Conservation (phyloP, 2,888 invertebrate species). For the Sisyra terminalis region DNA sequence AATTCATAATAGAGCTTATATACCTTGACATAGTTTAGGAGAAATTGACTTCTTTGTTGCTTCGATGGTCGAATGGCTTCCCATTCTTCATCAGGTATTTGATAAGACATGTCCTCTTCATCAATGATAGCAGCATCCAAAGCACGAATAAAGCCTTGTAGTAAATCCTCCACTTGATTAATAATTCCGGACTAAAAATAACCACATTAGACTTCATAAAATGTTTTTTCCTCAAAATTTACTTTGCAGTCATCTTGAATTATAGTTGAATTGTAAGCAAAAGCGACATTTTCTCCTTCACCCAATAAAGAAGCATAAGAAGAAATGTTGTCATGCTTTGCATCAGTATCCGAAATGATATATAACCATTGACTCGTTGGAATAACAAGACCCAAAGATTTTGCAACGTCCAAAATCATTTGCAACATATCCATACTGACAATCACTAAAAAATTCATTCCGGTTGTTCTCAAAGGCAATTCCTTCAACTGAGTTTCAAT, state of each 20-base stretch:
- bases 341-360: conserved; percentile 44
- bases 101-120: conserved; percentile 53
- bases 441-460: conserved; percentile 39
- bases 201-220: background rate
- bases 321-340: conserved; percentile 31
- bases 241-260: conserved; percentile 37
- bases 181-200: conserved; percentile 39
- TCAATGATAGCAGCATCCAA: conserved; percentile 49
- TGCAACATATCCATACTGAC: conserved; percentile 42
- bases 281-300: conserved; percentile 71
- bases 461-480: conserved; percentile 21
- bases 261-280: conserved; percentile 49
- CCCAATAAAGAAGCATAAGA: conserved; percentile 38
- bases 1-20: background rate
- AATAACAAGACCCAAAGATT: conserved; percentile 45
- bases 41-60: conserved; percentile 41
- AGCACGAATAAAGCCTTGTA: conserved; percentile 47
- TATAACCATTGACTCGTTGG: conserved; percentile 72
- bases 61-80: conserved; percentile 60
- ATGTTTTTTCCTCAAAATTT: conserved; percentile 12
- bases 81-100: conserved; percentile 75
- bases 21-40: conserved; percentile 52
- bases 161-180: conserved; percentile 52
- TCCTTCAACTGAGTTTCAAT: conserved; percentile 19
- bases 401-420: conserved; percentile 50